Conservation (phyloP, 2,797 vertebrate genomes). For the Microhierax caerulescens region DNA sequence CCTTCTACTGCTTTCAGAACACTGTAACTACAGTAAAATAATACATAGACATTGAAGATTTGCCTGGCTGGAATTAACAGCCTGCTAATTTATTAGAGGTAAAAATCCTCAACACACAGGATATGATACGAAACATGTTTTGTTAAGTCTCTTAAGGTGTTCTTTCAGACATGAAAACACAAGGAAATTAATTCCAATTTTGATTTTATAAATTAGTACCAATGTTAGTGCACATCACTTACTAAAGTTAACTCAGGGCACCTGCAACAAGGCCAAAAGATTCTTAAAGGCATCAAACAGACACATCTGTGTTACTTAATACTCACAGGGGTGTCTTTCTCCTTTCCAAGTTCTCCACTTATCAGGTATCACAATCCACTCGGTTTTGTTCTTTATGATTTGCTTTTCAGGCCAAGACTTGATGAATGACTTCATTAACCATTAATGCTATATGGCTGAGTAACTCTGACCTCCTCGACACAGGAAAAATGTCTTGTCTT, state of each 20-base stretch:
- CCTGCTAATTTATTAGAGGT: background rate
- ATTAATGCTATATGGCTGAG: background rate
- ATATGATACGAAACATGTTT: background rate
- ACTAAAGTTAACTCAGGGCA: conserved; percentile 41
- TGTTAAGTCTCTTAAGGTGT: background rate
- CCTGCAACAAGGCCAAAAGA: background rate
- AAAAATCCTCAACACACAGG: background rate
- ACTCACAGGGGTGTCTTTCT: background rate
- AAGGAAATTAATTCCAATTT: background rate
- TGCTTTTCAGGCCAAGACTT: conserved; percentile 27
- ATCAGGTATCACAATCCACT: background rate
- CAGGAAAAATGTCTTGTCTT: background rate
- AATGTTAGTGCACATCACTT: background rate
- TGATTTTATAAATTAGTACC: background rate
- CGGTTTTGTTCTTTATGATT: background rate
- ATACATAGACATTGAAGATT: background rate
- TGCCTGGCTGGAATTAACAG: background rate
- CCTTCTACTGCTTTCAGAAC: background rate
- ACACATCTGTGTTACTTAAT: background rate
- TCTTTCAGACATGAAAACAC: background rate
- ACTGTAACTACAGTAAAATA: background rate
- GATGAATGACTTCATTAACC: conserved; percentile 9
- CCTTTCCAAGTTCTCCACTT: background rate
- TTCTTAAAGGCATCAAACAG: background rate
- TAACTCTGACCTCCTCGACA: conserved; percentile 8